Conservation (phyloP, 2,797 vertebrate species). For the Taenioides sp. region DNA sequence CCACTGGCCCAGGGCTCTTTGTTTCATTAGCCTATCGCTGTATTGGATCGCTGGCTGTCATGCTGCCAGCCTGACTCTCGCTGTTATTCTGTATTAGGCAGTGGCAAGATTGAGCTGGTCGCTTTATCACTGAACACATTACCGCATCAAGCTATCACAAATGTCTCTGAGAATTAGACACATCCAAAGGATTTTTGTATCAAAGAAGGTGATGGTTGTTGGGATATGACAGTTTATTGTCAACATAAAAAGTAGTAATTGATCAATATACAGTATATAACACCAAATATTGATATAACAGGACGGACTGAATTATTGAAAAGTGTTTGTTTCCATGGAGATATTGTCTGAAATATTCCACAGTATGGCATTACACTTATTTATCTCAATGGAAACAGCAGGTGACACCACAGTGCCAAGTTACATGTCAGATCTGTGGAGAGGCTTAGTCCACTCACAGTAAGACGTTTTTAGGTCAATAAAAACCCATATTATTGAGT, state of each 20-base stretch:
- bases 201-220: neutral
- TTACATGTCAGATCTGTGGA: too few species aligned
- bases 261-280: too few species aligned
- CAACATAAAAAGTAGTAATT: neutral
- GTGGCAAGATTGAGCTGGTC: conserved; percentile 46
- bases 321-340: too few species aligned
- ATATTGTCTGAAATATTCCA: too few species aligned
- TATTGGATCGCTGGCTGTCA: conserved; percentile 56
- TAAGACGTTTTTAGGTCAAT: too few species aligned
- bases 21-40: conserved; percentile 62
- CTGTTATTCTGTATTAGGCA: conserved; percentile 57
- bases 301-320: too few species aligned
- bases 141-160: conserved; percentile 33
- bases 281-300: too few species aligned
- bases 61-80: conserved; percentile 48
- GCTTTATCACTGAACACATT: conserved; percentile 54
- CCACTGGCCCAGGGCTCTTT: conserved; percentile 52
- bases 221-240: neutral
- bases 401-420: too few species aligned
- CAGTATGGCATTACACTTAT: too few species aligned
- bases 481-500: too few species aligned
- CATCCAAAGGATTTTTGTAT: conserved; percentile 42
- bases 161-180: conserved; percentile 37
- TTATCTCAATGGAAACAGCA: too few species aligned
- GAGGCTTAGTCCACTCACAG: too few species aligned